These are phyloP conservation scores for Caenorhabditis imperialis DNA, from an alignment of 2,888 invertebrate species.

Conservation along the genomic window DNA sequence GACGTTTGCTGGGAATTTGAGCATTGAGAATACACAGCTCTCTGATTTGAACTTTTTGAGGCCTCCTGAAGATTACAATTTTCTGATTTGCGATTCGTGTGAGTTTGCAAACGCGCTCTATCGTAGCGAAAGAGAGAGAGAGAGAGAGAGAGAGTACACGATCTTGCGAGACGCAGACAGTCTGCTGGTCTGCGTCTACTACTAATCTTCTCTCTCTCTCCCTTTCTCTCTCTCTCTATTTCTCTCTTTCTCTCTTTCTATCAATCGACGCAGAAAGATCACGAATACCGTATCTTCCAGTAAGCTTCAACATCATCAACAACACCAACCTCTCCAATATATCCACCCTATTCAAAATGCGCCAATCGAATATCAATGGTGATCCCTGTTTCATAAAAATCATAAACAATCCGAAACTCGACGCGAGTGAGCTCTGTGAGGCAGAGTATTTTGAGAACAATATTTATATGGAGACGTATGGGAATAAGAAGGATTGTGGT, in stretches of 20 bases:
- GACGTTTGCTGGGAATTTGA: background rate
- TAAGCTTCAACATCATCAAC: too few relatives aligned
- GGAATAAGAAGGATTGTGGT: slow-evolving; percentile 16
- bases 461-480: background rate
- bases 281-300: too few relatives aligned
- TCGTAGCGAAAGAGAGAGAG: too few relatives aligned
- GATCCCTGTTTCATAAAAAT: background rate
- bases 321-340: background rate
- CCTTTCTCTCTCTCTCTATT: too few relatives aligned
- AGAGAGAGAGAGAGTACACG: too few relatives aligned
- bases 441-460: background rate
- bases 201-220: too few relatives aligned
- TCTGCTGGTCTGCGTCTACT: too few relatives aligned
- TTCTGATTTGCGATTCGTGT: background rate
- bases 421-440: slow-evolving; percentile 1
- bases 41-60: slow-evolving; percentile 1
- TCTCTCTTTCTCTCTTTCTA: too few relatives aligned
- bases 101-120: background rate
- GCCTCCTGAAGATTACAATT: background rate
- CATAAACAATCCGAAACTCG: slow-evolving; percentile 4
- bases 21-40: slow-evolving; percentile 1
- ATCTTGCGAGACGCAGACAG: too few relatives aligned
- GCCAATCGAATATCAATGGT: background rate
- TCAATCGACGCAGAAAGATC: too few relatives aligned
- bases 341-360: background rate